Conservation (phyloP, 2,888 invertebrate species). For the Eutolmus rufibarbis region DNA sequence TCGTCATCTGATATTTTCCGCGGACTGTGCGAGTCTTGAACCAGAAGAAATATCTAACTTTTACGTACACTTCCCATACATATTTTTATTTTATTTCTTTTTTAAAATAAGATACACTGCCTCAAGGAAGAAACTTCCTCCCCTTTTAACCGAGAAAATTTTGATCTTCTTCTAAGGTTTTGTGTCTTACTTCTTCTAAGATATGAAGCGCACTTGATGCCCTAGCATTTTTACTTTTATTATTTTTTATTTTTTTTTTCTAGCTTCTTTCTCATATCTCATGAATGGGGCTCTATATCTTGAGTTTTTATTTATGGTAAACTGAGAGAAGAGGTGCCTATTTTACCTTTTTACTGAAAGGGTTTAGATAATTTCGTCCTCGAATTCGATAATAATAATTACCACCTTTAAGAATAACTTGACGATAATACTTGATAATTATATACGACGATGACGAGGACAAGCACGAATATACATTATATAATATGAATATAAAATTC, state of each 20-base stretch:
- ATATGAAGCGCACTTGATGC: neutral
- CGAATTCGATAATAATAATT: constrained; percentile 16
- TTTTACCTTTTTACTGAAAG: neutral
- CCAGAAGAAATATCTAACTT: neutral
- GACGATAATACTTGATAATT: neutral
- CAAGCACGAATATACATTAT: no score
- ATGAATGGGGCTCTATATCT: neutral
- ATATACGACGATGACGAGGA: neutral
- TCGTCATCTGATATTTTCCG: neutral
- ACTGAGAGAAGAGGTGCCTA: neutral
- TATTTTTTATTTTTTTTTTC: neutral
- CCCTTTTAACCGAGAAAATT: neutral
- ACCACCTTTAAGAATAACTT: neutral
- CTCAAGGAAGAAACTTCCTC: neutral
- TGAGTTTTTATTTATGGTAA: neutral
- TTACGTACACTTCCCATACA: neutral
- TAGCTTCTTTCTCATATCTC: neutral
- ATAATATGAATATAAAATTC: no score
- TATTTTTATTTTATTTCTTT: neutral
- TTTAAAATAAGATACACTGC: neutral
- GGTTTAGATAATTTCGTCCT: neutral
- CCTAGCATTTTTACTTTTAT: neutral
- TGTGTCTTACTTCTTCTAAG: neutral
- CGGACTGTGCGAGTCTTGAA: neutral
- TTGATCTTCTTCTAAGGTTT: neutral